Conservation (phyloP, 2,797 vertebrate species). For the Etheostoma nigrum region DNA sequence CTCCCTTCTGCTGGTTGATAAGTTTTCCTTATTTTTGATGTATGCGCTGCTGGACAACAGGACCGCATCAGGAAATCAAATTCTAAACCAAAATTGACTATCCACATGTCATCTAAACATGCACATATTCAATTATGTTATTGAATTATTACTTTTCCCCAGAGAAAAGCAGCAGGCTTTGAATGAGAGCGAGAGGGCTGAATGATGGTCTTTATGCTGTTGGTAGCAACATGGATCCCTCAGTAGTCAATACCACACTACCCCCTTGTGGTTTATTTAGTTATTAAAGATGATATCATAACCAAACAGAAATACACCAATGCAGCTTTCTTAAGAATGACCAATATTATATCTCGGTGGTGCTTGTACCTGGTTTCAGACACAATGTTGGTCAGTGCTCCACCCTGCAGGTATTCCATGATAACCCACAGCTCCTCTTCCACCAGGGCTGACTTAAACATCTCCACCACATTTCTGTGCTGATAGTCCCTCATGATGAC, state of each 20-base stretch:
- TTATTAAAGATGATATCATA: constrained; percentile 55
- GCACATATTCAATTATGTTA: constrained; percentile 48
- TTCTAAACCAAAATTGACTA: constrained; percentile 39
- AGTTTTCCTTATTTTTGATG: constrained; percentile 45
- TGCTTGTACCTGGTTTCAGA: constrained; percentile 93
- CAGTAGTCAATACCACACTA: constrained; percentile 69
- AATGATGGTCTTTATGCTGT: constrained; percentile 23
- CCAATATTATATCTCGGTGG: neutral
- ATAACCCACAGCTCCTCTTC: constrained; percentile 99
- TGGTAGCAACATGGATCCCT: constrained; percentile 17
- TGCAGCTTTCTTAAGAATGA: neutral
- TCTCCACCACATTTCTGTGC: constrained; percentile 97
- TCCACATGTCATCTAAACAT: constrained; percentile 41
- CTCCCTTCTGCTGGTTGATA: constrained; percentile 27
- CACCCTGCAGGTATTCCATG: constrained; percentile 99
- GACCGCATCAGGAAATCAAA: constrained; percentile 32
- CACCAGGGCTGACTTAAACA: constrained; percentile 98
- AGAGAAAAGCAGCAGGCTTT: constrained; percentile 22
- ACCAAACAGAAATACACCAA: constrained; percentile 21
- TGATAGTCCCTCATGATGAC: constrained; percentile 99
- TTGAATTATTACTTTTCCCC: constrained; percentile 36
- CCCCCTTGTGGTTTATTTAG: constrained; percentile 79
- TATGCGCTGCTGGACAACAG: constrained; percentile 11
- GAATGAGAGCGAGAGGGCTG: neutral
- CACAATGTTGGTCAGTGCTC: constrained; percentile 98